phyloP scores from a whole-genome alignment of 23 tunicate genomes.

The Corella eumyota region DNA sequence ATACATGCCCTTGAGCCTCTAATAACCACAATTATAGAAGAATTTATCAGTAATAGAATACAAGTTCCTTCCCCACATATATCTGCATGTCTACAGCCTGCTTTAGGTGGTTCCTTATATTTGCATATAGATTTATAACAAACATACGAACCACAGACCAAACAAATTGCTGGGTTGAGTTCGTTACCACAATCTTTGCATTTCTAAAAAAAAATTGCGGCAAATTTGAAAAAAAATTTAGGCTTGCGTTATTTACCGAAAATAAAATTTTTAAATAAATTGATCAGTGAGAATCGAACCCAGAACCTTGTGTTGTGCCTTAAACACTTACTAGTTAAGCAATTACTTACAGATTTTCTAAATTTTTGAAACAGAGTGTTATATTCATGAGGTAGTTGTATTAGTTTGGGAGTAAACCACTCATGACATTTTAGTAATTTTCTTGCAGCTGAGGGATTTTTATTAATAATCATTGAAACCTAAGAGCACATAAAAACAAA shows the following conservation, averaged over 20 bases:
- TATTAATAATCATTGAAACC: too few species aligned
- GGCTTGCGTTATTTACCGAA: too few species aligned
- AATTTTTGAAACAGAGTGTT: conserved; percentile 45
- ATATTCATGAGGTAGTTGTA: conserved; percentile 59
- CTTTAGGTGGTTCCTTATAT: neutral
- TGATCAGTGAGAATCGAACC: too few species aligned
- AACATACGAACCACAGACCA: conserved; percentile 67
- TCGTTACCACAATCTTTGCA: conserved; percentile 24
- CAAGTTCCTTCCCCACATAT: conserved; percentile 87
- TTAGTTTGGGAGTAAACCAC: conserved; percentile 38
- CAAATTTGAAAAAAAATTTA: too few species aligned
- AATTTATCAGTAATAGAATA: conserved; percentile 41
- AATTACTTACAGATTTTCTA: conserved; percentile 32
- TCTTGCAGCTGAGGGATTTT: too few species aligned
- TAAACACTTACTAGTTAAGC: too few species aligned
- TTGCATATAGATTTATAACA: conserved; percentile 60
- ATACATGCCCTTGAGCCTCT: conserved; percentile 37
- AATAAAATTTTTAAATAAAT: too few species aligned
- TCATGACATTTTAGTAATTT: too few species aligned
- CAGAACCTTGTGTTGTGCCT: too few species aligned
- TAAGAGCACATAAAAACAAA: too few species aligned
- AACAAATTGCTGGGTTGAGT: conserved; percentile 64
- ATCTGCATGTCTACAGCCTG: conserved; percentile 56
- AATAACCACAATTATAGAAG: conserved; percentile 30
- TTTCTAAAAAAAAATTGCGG: too few species aligned